Base-by-base conservation (phyloP, 1,140 invertebrate species). In the Dinoponera quadriceps region DNA sequence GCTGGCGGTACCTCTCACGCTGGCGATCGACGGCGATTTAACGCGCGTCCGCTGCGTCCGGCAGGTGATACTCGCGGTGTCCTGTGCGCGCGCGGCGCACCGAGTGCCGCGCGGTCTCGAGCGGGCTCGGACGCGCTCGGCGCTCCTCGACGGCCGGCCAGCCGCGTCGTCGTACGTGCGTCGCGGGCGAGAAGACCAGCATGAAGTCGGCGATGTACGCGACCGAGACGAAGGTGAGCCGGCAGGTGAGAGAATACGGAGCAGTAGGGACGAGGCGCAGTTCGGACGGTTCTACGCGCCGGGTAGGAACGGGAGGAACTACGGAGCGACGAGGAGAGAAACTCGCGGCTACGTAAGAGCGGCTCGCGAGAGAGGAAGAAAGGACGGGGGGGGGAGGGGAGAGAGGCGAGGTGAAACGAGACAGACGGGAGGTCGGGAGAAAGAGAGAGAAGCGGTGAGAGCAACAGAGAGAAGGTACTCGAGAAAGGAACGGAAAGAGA, bases 21-120 rank as follows among this genome's bases (percentile, higher is more conserved):
- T n/a, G 44, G 14, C 44, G 18, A 82, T 82, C 69, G 44, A 48
- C 68, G 38, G 48, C 68, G 38, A n/a, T 49, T 60, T 62, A 81
- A 48, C 29, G 75, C 75, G 33, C 51, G 13, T 55, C 65, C 62
- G 18, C 66, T 81, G 77, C 60, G 60, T 63, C 33, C 14, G 78
- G 78, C 78, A 82, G 78, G 27, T 82, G 78, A 82, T 69, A 51
- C 33, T 74, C 38, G 14, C 16, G 49, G 51, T 16, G 11, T 73
- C 55, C 54, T 62, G 27, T 33, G 62, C 27, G 27, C 55, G 60
- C 49, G 29, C 2, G 59, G 33, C 49, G 27, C 73, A 59, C 59
- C 73, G 59, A 59, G 33, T n/a, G 33, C 9, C 60, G 33, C 27
- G 33, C 27, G 73, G 11, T 68, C 33, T 68, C 77, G 68, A 48